Percentiles rank a stretch among this genome's conserved stretches.
These are phyloP conservation scores for Paraescarpia echinospica DNA, from an alignment of 1,140 invertebrate genomes.

Conservation along the genomic window DNA sequence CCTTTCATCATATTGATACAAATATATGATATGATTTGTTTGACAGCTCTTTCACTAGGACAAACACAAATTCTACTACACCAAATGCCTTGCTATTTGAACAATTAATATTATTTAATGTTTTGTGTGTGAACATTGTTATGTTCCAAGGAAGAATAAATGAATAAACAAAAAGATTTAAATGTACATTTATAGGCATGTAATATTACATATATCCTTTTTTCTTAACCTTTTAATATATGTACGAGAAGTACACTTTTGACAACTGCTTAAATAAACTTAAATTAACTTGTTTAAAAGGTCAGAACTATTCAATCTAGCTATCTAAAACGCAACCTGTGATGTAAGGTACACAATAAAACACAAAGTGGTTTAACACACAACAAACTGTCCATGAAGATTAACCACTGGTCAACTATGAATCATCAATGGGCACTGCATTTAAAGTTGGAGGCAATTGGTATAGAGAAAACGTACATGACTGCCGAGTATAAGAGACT, in stretches of 20 bases:
- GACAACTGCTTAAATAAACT: background rate
- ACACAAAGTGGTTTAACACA: background rate
- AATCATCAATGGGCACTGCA: too few relatives aligned
- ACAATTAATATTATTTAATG: background rate
- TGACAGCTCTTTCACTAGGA: background rate
- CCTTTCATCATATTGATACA: background rate
- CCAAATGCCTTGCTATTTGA: background rate
- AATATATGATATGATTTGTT: background rate
- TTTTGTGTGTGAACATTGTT: background rate
- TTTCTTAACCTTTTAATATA: background rate
- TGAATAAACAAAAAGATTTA: too few relatives aligned
- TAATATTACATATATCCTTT: too few relatives aligned
- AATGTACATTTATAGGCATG: too few relatives aligned
- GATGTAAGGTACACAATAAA: background rate
- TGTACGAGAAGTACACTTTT: background rate
- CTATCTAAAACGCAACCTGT: background rate
- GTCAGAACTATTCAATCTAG: background rate
- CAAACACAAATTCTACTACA: background rate
- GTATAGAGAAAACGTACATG: too few relatives aligned
- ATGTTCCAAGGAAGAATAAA: too few relatives aligned
- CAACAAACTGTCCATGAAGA: background rate
- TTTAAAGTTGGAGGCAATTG: too few relatives aligned
- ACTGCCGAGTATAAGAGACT: too few relatives aligned
- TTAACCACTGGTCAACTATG: background rate
- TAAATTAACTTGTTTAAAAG: background rate